Conservation (phyloP, 2,113 vertebrate genomes). For the Leucosticte australis region DNA sequence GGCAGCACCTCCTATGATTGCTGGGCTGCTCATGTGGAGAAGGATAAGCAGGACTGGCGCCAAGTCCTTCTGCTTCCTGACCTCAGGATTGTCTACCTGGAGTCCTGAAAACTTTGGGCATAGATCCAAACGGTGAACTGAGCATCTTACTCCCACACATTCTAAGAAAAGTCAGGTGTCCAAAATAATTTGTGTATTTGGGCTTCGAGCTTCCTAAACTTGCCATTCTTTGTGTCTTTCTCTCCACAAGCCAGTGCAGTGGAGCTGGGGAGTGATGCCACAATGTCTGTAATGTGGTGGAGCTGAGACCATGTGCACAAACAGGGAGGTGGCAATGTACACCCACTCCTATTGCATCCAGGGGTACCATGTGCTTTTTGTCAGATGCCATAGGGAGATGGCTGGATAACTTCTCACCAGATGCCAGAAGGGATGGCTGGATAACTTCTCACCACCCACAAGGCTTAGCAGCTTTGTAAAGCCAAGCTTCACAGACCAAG, state of each 20-base stretch:
- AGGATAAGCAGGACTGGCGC: not conserved
- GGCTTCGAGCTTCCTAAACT: not conserved
- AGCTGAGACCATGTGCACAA: not conserved
- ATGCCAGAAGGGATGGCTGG: not conserved
- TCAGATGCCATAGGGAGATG: not conserved
- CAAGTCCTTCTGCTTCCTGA: conserved; percentile 10
- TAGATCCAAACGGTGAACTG: not conserved
- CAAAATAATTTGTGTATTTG: not conserved
- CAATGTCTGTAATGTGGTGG: not conserved
- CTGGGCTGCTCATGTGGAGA: not conserved
- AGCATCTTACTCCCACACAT: not conserved
- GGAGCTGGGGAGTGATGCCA: no score
- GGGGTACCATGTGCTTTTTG: not conserved
- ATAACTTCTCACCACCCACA: fast-evolving
- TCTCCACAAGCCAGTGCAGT: fast-evolving
- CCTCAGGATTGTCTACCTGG: not conserved
- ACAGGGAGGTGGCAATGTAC: not conserved
- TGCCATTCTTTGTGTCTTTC: fast-evolving
- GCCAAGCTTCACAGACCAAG: fast-evolving
- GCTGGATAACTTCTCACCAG: not conserved
- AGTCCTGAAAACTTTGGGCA: conserved; percentile 18
- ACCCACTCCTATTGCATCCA: not conserved
- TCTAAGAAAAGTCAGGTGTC: not conserved
- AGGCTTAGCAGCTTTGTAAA: not conserved
- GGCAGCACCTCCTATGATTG: conserved; percentile 11